Base-by-base conservation (phyloP, 1,140 invertebrate genomes). In the Drosophila micromelanica region DNA sequence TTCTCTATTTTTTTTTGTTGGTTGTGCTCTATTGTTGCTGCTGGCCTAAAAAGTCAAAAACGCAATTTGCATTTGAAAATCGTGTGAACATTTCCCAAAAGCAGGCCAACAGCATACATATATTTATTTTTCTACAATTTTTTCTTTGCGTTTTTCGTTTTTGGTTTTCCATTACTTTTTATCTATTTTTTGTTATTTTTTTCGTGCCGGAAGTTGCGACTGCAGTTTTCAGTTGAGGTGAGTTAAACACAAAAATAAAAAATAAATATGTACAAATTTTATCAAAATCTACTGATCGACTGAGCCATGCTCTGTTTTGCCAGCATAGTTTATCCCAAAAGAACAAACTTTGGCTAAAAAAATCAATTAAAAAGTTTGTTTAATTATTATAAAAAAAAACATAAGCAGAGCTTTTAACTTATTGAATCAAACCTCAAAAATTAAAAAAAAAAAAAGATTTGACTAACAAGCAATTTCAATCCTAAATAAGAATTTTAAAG, bases 51-150 rank as follows among this genome's bases (percentile, higher is more conserved):
- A 69, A 73, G 35, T 61, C 13, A 71, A 43, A 63, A 63, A 87
- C 59, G 74, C 74, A 71, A 78, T 82, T 86, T 86, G 82, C 82
- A 86, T 82, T 87, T 65, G 55, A 86, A 78, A 76, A 78, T 70
- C 82, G 82, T 86, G 82, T 87, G 84, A 89, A 87, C 30, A 68
- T 59, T 78, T 81, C 43, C 30, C 8, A 42, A 69, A 87, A 78
- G 46, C 71, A 81, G 82, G 76, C 52, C 80, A 69, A 57, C 70
- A 63, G 51, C 51, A 48, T 45, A 17, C 17, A 17, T 17, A 17
- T 17, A 40, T 40, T 49, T 48, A 11, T 15, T 59, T 59, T 69
- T 56, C 56, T 57, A 42, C 60, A 40, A 54, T 65, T 64, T 75
- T 64, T 78, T 79, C 32, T 48, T 73, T 59, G 57, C 49, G 23